These are phyloP conservation scores for Baryphthengus martii DNA, from an alignment of 2,113 vertebrate species.

Conservation along the genomic window DNA sequence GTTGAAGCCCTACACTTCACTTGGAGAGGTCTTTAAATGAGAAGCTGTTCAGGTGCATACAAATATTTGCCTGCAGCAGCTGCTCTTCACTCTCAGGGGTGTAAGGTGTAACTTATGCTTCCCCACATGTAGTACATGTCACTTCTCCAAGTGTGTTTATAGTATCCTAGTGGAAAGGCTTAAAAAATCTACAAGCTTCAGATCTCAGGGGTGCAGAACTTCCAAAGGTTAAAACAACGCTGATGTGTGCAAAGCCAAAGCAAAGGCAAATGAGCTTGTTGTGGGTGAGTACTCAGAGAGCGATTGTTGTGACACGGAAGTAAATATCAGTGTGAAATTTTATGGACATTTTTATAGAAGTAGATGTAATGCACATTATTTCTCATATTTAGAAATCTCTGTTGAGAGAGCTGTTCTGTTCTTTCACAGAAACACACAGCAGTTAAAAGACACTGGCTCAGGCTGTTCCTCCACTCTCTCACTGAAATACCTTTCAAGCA, in stretches of 20 bases:
- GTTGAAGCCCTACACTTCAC: not conserved
- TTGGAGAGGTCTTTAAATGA: conserved; percentile 45
- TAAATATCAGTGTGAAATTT: not conserved
- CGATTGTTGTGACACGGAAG: rapidly evolving
- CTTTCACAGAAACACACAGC: not conserved
- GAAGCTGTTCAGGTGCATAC: conserved; percentile 18
- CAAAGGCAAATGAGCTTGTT: not conserved
- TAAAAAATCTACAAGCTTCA: conserved; percentile 16
- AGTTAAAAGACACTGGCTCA: not conserved
- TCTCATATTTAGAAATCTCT: not conserved
- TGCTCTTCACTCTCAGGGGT: conserved; percentile 8
- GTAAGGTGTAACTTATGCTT: not conserved
- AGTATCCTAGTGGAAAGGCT: not conserved
- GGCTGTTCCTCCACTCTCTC: not conserved
- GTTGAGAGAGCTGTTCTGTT: not conserved
- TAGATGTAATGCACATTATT: not conserved
- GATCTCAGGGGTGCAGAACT: not conserved
- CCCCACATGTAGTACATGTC: not conserved
- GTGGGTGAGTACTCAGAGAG: not conserved
- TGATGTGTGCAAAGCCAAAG: not conserved
- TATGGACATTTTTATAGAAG: not conserved
- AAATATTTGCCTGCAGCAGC: conserved; percentile 47
- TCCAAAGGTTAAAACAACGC: conserved; percentile 20
- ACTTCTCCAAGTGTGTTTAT: conserved; percentile 3
- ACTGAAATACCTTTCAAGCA: not conserved